Conservation (phyloP, 2,113 vertebrate genomes). For the Dicaeum eximium region DNA sequence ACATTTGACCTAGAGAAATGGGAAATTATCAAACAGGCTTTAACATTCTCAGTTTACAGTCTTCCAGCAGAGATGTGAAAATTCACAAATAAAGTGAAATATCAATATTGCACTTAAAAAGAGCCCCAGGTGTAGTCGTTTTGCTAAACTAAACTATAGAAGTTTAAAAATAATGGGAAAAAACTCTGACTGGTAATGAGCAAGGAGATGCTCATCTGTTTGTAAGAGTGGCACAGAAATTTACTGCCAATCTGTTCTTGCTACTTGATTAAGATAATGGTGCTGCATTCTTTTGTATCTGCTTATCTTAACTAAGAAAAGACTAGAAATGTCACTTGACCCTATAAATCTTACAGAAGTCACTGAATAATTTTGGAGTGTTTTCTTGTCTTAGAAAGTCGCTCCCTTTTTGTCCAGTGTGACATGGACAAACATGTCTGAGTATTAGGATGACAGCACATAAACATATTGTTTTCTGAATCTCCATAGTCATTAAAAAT, state of each 20-base stretch:
- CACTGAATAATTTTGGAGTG: not conserved
- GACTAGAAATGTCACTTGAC: not conserved
- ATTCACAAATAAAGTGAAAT: not conserved
- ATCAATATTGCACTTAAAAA: not conserved
- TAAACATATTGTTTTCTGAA: not conserved
- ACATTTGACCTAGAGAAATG: not conserved
- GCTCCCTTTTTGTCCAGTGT: not conserved
- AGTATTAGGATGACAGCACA: not conserved
- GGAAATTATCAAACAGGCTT: not conserved
- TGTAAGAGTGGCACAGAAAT: not conserved
- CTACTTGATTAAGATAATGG: not conserved
- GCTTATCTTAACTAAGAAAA: not conserved
- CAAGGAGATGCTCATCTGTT: not conserved
- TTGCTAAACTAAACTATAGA: not conserved
- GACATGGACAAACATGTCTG: not conserved
- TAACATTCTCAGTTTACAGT: not conserved
- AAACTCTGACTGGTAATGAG: not conserved
- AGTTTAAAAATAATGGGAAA: not conserved
- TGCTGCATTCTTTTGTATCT: not conserved
- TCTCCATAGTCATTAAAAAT: not conserved
- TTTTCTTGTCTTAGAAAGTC: not conserved
- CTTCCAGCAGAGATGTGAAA: not conserved
- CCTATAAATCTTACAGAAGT: not conserved
- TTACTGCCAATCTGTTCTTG: not conserved
- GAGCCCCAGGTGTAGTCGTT: not conserved